Base-by-base conservation (phyloP, 1,140 invertebrate genomes). In the Trichoplusia ni region DNA sequence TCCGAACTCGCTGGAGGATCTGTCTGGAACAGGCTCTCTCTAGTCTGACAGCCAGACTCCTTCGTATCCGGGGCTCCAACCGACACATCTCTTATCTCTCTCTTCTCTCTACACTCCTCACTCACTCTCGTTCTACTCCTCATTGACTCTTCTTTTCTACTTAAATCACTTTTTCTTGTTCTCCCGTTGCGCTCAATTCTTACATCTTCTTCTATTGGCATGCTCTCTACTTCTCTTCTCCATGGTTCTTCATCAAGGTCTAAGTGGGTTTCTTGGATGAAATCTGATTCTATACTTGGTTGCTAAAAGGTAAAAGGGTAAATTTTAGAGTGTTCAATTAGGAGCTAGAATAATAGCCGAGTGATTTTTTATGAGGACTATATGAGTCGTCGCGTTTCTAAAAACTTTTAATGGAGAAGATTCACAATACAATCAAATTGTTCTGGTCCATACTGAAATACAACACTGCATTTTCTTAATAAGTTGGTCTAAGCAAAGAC, bases 41-140 rank as follows among this genome's bases (percentile, higher is more conserved):
- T 91, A 0, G 95, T 96, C 78, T 97, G 95, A 77, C 95, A 96
- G 2, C 94, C 94, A 51, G 92, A 95, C 76, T 96, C 95, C 60
- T 94, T 93, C 85, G 95, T 96, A 73, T 96, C 94, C 9, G 93
- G 92, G 5, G 85, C 82, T 2, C 79, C 86, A 4, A 89, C 88
- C 0, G 86, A 85, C 0, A 76, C 88, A 63, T 89, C 86, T 72
- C 84, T 79, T 42, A 84, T 88, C 42, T 86, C 77, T 46, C 80
- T 88, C 62, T 77, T 83, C 33, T 85, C 75, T 37, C 58, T 64
- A 11, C 19, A 47, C 14, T 71, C 78, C 44, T 79, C 77, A 29
- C 71, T 78, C 9, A 84, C 82, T 47, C 69, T 77, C n/a, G 53
- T 81, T 14, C 75, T 77, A 46, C 77, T 84, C 47, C 80, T 77